Conservation (phyloP, 2,888 invertebrate genomes). For the Odontomyia ornata region DNA sequence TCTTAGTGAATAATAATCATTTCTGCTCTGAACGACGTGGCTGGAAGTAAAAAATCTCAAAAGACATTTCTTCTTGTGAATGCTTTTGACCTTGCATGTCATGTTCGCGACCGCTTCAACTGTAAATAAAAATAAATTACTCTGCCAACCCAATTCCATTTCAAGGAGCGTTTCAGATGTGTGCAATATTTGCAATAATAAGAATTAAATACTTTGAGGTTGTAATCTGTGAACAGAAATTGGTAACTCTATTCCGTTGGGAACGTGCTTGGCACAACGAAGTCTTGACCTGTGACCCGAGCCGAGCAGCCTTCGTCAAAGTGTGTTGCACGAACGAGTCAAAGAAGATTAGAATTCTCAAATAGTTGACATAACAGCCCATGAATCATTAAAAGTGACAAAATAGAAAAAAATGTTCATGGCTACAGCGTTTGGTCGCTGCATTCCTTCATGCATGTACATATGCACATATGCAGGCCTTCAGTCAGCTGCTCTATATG, state of each 20-base stretch:
- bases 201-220: background rate
- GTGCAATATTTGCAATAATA: background rate
- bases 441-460: conserved; percentile 15
- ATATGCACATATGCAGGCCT: background rate
- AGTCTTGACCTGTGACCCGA: conserved; percentile 20
- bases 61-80: too few species aligned
- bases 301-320: background rate
- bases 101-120: too few species aligned
- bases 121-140: too few species aligned
- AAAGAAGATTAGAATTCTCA: conserved; percentile 14
- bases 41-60: too few species aligned
- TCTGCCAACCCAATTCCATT: background rate
- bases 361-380: conserved; percentile 19
- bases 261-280: background rate
- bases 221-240: background rate
- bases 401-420: background rate
- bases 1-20: too few species aligned
- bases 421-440: background rate
- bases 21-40: too few species aligned
- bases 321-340: background rate
- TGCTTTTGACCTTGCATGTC: too few species aligned
- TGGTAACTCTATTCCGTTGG: background rate
- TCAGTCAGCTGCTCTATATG: background rate
- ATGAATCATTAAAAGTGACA: conserved; percentile 11
- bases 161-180: background rate